Evolutionary conservation across 1,140 invertebrate genomes (phyloP).

Genomic region (Latrodectus geometricus): DNA sequence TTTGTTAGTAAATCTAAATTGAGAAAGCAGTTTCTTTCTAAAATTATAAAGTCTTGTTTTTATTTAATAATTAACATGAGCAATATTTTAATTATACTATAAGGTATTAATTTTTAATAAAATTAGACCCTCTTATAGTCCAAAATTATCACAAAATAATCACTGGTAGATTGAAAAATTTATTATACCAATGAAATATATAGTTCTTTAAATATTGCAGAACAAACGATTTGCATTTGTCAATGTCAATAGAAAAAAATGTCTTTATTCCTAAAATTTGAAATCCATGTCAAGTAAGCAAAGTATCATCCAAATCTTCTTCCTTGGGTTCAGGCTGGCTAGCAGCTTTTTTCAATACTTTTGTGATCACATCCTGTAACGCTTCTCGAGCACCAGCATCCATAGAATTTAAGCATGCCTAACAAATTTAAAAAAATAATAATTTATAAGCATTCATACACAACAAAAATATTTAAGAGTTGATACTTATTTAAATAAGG

Average conservation of each 20-base stretch:
- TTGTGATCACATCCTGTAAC: conserved; percentile 87
- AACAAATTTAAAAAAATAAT: conserved; percentile 66
- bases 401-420: conserved; percentile 81
- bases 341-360: conserved; percentile 80
- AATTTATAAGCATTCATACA: too few relatives aligned
- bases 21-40: too few relatives aligned
- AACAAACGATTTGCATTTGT: neutral
- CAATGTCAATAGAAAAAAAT: neutral
- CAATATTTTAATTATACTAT: too few relatives aligned
- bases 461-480: neutral
- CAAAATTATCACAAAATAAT: too few relatives aligned
- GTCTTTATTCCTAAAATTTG: conserved; percentile 14
- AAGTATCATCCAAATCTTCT: conserved; percentile 91
- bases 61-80: too few relatives aligned
- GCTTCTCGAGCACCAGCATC: conserved; percentile 90
- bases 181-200: conserved; percentile 45
- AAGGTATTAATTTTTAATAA: too few relatives aligned
- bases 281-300: conserved; percentile 73
- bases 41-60: too few relatives aligned
- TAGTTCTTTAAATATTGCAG: neutral
- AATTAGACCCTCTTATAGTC: too few relatives aligned
- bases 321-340: conserved; percentile 83
- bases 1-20: too few relatives aligned
- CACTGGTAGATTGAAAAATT: conserved; percentile 38
- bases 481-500: too few relatives aligned